Evolutionary conservation across 2,797 vertebrate genomes (phyloP), one percentile per base, ranked within the genome.

Genomic region (Natrix natrix): DNA sequence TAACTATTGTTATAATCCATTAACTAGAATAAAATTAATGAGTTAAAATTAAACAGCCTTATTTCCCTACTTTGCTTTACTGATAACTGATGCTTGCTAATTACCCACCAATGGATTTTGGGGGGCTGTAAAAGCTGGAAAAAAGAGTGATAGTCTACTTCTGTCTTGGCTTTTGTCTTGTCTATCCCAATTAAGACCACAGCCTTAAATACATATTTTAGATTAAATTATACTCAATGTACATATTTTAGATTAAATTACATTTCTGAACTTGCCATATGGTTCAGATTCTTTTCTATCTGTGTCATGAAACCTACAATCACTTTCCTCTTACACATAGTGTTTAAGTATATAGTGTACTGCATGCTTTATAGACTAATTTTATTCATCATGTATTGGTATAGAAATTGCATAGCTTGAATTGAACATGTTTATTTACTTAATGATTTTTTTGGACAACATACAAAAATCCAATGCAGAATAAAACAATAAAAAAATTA

Each of bases 301-400:
- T 83, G 74, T 91, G 94, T 13, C 93, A 89, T 87, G 86, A 93
- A 57, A 92, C 60, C 90, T 94, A 37, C 5, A 94, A 89, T 78
- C 86, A 61, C 88, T n/a, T 94, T 87, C 11, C 63, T 93, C 91
- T 86, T 3, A 37, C 32, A 37, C 43, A 54, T 93, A 93, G 89
- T 91, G 78, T 91, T 56, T 87, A 8, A 24, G 92, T 52, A 61
- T 94, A 57, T 91, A 94, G 7, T 37, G 32, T 60, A 87, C 52
- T 11, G 52, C 59, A 59, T 14, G 1, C 20, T 61, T 61, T 61
- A 24, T 28, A 24, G 61, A 93, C 92, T 89, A 32, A 93, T 66
- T 57, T 90, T 56, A 32, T 74, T 37, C 90, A 32, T 12, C 14
- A 66, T 92, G 52, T 88, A 4, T 43, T 14, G 43, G 6, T 56